Percentiles rank a stretch among this genome's conserved stretches.
phyloP scores from a whole-genome alignment of 2,797 vertebrate species.

The Brachyrhaphis roseni region DNA sequence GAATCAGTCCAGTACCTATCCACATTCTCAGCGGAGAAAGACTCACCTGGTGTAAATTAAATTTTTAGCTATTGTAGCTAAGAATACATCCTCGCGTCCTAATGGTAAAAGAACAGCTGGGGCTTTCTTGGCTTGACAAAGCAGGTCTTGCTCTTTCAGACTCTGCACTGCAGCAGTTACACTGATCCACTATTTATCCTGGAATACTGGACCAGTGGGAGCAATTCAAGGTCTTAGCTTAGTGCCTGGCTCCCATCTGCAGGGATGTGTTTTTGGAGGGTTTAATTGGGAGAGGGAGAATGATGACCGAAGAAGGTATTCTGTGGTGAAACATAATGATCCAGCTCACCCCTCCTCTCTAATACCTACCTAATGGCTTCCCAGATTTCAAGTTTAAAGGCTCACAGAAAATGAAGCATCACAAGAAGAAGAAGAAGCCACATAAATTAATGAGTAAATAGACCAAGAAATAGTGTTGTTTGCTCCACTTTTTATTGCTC shows the following conservation, averaged over 20 bases:
- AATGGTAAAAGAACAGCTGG: conserved; percentile 64
- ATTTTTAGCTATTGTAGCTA: conserved; percentile 1
- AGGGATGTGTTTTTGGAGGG: conserved; percentile 62
- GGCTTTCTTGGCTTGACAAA: conserved; percentile 60
- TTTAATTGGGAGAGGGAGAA: conserved; percentile 76
- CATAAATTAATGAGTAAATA: conserved; percentile 10
- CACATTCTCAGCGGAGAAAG: too few relatives aligned
- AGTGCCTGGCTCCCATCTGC: conserved; percentile 59
- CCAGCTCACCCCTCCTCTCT: conserved; percentile 23
- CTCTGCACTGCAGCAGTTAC: conserved; percentile 45
- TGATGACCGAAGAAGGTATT: conserved; percentile 54
- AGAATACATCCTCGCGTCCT: conserved; percentile 50
- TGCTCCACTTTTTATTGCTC: conserved; percentile 24
- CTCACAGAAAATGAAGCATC: not conserved
- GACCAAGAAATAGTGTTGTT: conserved; percentile 16
- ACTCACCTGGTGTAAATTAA: too few relatives aligned
- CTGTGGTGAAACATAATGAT: conserved; percentile 65
- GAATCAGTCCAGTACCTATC: too few relatives aligned
- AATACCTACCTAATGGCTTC: conserved; percentile 23
- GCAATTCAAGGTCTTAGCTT: conserved; percentile 68
- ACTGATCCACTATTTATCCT: conserved; percentile 70
- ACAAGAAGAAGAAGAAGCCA: not conserved
- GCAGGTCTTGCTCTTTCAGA: conserved; percentile 48
- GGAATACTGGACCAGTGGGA: conserved; percentile 78
- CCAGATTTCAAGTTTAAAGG: conserved; percentile 9